Evolutionary conservation across 2,888 invertebrate genomes (phyloP), one percentile per base, ranked within the genome.

Genomic region (Lasius platythorax): DNA sequence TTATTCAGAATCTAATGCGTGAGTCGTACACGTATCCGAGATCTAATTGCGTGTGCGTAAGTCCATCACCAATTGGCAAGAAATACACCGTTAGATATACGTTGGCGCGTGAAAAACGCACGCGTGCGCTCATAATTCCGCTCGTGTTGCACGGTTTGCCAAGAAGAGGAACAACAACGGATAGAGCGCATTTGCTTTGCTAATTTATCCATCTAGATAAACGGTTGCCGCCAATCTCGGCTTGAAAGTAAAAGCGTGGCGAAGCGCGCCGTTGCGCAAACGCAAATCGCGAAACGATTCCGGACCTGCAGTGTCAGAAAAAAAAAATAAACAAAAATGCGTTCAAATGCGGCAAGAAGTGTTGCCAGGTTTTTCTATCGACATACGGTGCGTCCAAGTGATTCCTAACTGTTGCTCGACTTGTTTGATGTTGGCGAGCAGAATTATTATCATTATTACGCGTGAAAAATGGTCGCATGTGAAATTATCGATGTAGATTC

Each of bases 211-310:
- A 85, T 86, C 88, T 83, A 87, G 90, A 89, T 88, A 87, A 92
- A 91, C 89, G 83, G 72, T 78, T 61, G 79, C 43, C 70, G 85
- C 66, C 82, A 84, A 88, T 81, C 73, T 85, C 81, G 87, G 86
- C 86, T 82, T 84, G 90, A 92, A 93, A 93, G 92, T 91, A 93
- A 93, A 92, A 92, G 92, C 91, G 91, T 88, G 86, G 86, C 90
- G 82, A 85, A 83, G 83, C 84, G 82, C 78, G 23, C 68, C 70
- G 79, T 90, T 90, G 85, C 82, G 90, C 85, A 90, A 90, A 83
- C 40, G 64, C 74, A 72, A 74, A 30, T 84, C 78, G 73, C 84
- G 84, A 84, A 87, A 81, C 43, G 63, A 86, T 85, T 67, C 67
- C 76, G 70, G 12, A 6, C 12, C 33, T 30, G 72, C 33, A 64